These are phyloP conservation scores for Bucco capensis DNA, from an alignment of 2,113 vertebrate species.

Conservation along the genomic window DNA sequence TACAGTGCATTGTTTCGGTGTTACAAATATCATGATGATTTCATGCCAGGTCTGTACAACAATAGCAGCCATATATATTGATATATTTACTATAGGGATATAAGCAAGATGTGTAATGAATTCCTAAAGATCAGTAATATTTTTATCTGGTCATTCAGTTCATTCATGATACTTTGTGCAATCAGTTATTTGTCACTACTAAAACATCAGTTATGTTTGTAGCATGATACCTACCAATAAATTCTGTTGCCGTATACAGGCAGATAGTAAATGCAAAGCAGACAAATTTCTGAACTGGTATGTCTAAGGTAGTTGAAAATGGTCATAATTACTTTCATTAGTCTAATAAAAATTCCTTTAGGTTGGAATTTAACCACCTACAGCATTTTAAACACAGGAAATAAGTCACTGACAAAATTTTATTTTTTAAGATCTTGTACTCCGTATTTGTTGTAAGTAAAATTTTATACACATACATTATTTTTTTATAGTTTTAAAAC, in stretches of 20 bases:
- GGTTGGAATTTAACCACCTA: background rate
- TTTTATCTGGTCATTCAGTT: background rate
- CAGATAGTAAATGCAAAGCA: background rate
- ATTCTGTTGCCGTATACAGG: background rate
- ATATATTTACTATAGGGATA: background rate
- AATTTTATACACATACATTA: background rate
- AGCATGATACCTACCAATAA: background rate
- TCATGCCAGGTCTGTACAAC: background rate
- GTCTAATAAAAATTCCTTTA: background rate
- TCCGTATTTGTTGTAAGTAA: background rate
- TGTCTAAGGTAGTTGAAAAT: background rate
- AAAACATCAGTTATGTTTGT: background rate
- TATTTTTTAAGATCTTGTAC: background rate
- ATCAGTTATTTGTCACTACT: background rate
- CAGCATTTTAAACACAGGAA: background rate
- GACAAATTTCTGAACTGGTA: background rate
- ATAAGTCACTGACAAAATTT: background rate
- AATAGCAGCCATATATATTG: background rate
- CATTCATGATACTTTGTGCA: background rate
- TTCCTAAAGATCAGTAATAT: background rate
- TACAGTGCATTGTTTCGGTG: background rate
- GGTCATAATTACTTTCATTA: background rate
- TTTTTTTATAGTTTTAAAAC: background rate
- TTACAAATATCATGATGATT: background rate
- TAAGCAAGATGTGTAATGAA: background rate